These are phyloP conservation scores for Lottia gigantea DNA, from an alignment of 2,888 invertebrate genomes.

Conservation along the genomic window DNA sequence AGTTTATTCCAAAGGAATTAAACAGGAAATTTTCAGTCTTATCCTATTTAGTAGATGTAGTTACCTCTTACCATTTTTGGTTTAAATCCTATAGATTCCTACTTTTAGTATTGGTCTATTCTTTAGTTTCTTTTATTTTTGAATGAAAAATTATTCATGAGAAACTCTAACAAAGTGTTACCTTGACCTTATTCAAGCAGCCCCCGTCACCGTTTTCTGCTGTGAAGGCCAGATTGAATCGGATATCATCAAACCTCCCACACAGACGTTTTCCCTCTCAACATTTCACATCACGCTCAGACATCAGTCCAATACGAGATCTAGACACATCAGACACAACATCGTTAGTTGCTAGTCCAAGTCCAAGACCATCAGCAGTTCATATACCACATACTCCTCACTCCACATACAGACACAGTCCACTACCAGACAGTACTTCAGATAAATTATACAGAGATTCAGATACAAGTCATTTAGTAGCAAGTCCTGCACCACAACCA, in stretches of 20 bases:
- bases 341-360: slow-evolving; percentile 7
- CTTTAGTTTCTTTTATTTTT: background rate
- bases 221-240: slow-evolving; percentile 18
- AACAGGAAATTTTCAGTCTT: background rate
- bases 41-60: background rate
- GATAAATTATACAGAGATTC: background rate
- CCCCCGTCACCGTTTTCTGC: slow-evolving; percentile 30
- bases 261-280: slow-evolving; percentile 32
- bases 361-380: slow-evolving; percentile 5
- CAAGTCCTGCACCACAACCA: background rate
- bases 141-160: background rate
- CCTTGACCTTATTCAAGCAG: slow-evolving; percentile 34
- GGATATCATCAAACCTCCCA: slow-evolving; percentile 26
- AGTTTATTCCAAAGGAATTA: slow-evolving; percentile 4
- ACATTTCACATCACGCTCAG: slow-evolving; percentile 4
- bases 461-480: background rate
- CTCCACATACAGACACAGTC: background rate
- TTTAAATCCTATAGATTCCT: background rate
- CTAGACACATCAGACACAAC: slow-evolving; percentile 5
- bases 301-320: slow-evolving; percentile 5
- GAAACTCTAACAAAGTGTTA: slow-evolving; percentile 18
- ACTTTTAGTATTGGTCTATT: too few relatives aligned
- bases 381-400: background rate
- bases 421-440: background rate
- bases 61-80: background rate